Evolutionary conservation across 2,797 vertebrate genomes (phyloP), one percentile per base, ranked within the genome.

Genomic region (Neoniphon sammara): DNA sequence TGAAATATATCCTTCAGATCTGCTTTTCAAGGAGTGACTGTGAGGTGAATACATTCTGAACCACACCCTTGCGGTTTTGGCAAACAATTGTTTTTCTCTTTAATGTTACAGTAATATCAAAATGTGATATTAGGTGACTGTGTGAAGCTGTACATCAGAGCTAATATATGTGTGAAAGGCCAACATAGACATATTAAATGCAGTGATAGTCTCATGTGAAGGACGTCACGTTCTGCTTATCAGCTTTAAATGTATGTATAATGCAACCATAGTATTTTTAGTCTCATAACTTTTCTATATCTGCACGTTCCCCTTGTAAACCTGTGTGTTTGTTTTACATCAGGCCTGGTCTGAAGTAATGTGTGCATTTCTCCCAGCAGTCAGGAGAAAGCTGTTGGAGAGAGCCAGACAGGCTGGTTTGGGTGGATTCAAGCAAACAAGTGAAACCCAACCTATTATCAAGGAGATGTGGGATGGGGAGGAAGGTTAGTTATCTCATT

Each of bases 381-480:
- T 89, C 73, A 92, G 86, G 83, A 93, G 85, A 78, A 94, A 93
- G 88, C 87, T 93, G 53, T 83, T 90, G 80, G 92, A 93, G 80
- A 91, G 83, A 93, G 84, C 88, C 87, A 90, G 89, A 81, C 89
- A 74, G 88, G 87, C 92, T 87, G 92, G 89, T 92, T 92, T 88
- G 87, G 89, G 88, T 88, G 91, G 91, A 90, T 90, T 93, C 53
- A 93, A 93, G 86, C 94, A 94, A 87, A 92, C 92, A 50, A 85
- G 87, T 74, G 84, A 84, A 88, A 86, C 92, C 77, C 91, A 93
- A 86, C 79, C 88, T 60, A 73, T 82, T 82, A 76, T 88, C 85
- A 91, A 92, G 89, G 95, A 94, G 81, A 98, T 99, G 97, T 96
- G 92, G 94, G 96, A 97, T 93, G 95, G 94, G 61, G 93, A 93